Evolutionary conservation across 2,888 invertebrate genomes (phyloP).

Genomic region (Caenorhabditis uteleia): DNA sequence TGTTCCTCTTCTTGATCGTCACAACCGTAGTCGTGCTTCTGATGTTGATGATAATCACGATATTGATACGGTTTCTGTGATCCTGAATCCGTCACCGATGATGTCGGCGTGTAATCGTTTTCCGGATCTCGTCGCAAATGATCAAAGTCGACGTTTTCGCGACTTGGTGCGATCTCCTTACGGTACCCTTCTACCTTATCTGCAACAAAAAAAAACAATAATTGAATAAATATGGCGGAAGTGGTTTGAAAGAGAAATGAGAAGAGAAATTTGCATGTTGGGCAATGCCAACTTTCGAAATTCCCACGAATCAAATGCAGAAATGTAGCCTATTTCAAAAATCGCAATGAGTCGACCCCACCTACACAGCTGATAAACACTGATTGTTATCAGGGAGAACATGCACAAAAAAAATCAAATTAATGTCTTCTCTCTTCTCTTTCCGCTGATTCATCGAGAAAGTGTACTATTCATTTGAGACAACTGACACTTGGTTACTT

Average conservation of each 20-base stretch:
- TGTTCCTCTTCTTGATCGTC: conserved; percentile 8
- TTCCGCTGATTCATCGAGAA: too few relatives aligned
- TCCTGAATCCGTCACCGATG: conserved; percentile 11
- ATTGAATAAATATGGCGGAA: background rate
- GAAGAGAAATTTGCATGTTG: too few relatives aligned
- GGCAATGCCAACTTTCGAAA: too few relatives aligned
- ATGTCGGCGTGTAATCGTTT: conserved; percentile 15
- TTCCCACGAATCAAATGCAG: too few relatives aligned
- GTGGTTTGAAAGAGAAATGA: background rate
- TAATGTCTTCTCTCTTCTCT: too few relatives aligned
- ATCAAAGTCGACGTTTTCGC: conserved; percentile 49
- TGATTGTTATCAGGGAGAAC: too few relatives aligned
- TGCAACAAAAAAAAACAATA: conserved; percentile 15
- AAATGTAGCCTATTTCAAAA: too few relatives aligned
- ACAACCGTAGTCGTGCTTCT: conserved; percentile 31
- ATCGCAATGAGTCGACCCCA: too few relatives aligned
- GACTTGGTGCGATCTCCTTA: conserved; percentile 47
- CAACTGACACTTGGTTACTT: too few relatives aligned
- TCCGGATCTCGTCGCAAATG: conserved; percentile 34
- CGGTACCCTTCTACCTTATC: conserved; percentile 48
- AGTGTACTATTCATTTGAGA: too few relatives aligned
- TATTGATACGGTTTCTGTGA: conserved; percentile 32
- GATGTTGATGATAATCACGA: conserved; percentile 38
- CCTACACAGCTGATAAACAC: too few relatives aligned
- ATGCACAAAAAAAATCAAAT: too few relatives aligned